Conservation (phyloP, 1,140 invertebrate species). For the Nixonia krombeini region DNA sequence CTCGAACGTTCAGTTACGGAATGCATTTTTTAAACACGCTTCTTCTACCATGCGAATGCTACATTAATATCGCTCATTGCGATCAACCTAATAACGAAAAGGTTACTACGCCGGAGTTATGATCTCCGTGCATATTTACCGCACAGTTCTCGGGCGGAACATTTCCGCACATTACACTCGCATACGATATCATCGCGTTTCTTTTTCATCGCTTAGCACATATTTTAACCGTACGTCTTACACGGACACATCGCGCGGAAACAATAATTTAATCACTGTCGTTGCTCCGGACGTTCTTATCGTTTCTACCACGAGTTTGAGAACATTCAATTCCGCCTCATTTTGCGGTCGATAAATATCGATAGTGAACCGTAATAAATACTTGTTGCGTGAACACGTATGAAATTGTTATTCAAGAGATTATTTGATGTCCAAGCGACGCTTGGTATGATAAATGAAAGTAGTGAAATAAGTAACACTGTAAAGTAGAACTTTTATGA, state of each 20-base stretch:
- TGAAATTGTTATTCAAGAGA: too few species aligned
- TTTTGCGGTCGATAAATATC: slow-evolving; percentile 34
- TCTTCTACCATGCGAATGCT: too few species aligned
- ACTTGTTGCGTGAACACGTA: too few species aligned
- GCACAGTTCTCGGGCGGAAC: slow-evolving; percentile 20
- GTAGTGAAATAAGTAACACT: too few species aligned
- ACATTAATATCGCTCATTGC: too few species aligned
- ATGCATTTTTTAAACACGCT: too few species aligned
- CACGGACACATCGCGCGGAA: slow-evolving; percentile 44
- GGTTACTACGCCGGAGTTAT: slow-evolving; percentile 28
- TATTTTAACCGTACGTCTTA: slow-evolving; percentile 35
- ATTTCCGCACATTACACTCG: slow-evolving; percentile 42
- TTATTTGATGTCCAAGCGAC: too few species aligned
- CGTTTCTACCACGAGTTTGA: slow-evolving; percentile 12
- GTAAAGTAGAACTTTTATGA: too few species aligned
- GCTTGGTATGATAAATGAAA: too few species aligned
- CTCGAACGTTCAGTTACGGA: too few species aligned
- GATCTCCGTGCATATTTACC: slow-evolving; percentile 25
- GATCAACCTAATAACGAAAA: slow-evolving; percentile 8
- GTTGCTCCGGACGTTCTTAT: slow-evolving; percentile 41
- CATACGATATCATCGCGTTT: slow-evolving; percentile 45
- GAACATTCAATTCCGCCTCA: slow-evolving; percentile 32
- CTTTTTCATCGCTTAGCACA: slow-evolving; percentile 44
- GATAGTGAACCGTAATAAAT: slow-evolving; percentile 11
- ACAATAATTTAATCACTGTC: slow-evolving; percentile 56